Base-by-base conservation (phyloP, 2,797 vertebrate genomes). In the Lepilemur ruficaudatus region DNA sequence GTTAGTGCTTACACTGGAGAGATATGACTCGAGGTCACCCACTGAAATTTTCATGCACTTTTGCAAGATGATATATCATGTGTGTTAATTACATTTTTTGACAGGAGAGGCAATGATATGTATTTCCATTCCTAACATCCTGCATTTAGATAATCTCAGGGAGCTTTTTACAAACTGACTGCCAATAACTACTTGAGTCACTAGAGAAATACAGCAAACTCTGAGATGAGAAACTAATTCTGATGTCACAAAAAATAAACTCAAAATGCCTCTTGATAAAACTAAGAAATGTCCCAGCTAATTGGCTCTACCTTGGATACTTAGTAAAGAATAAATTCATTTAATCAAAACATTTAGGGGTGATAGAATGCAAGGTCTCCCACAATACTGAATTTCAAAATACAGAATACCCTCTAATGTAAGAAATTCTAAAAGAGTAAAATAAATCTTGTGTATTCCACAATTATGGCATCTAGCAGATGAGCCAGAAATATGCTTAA, bases 151-250 rank as follows among this genome's bases (percentile, higher is more conserved):
- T 83, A 94, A 95, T 84, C 76, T 89, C 93, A 30, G 17, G 50
- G 91, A 94, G 83, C 48, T 89, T 94, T 97, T 96, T 96, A 92
- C 57, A 94, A 88, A 91, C 89, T 84, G 65, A 93, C 55, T 95
- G 93, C 87, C 83, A 96, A 94, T 95, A 92, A 95, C 72, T 43
- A 90, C 83, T 89, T 59, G 20, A 92, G 38, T 94, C 89, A 86
- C 94, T 79, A 89, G 86, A 96, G 87, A 87, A 94, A 95, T 85
- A 65, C 1, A 96, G 67, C 81, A 91, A 93, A 78, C 35, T 93
- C 87, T 61, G 35, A 93, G 55, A 97, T 32, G 75, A 91, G 46
- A 92, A 94, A 92, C 46, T 65, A 84, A 96, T 92, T 96, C 82
- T 95, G 67, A 92, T 96, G 32, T 57, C 63, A 93, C 55, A 52